Evolutionary conservation across 2,888 invertebrate genomes (phyloP), one percentile per base, ranked within the genome.

Genomic region (Morpho achilles): DNA sequence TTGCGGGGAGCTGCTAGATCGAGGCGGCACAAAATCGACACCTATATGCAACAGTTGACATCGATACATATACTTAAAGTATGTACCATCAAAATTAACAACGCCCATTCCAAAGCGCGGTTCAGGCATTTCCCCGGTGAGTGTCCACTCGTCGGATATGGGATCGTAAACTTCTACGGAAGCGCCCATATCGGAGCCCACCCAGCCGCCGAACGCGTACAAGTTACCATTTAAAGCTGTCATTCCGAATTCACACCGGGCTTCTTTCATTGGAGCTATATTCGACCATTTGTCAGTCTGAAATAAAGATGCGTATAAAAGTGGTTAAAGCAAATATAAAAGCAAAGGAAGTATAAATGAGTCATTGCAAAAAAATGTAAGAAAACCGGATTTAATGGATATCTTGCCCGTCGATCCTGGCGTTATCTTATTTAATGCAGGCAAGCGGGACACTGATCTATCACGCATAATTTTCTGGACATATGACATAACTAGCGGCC

Each of bases 151-250:
- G 77, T 97, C 94, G 42, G 92, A 87, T 58, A 93, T 91, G 0
- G 97, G 96, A 80, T 97, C 96, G 77, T 96, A 98, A 69, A 95
- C 93, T 79, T 98, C 98, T 64, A 98, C 96, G 0, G 96, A 94
- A 32, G 95, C 95, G 1, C 97, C 97, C 78, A 98, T 96, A 76
- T 97, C 97, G 62, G 96, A 95, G 0, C 97, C 98, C 42, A 98
- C 95, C 97, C 98, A 98, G 4, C 98, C 98, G 48, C 98, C 98
- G 69, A 98, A 94, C 0, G 97, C 97, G 77, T 96, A 97, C 60
- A 98, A 84, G 71, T 93, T 93, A 40, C 96, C 96, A 68, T 96
- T 94, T 81, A 96, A 93, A 9, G 96, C 95, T 73, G 96, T 96
- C 63, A 97, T 85, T 1, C 98, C 97, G 77, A 98, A 96, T 80